phyloP scores from a whole-genome alignment of 92 coral and sea anemone species.

The Siderastrea siderea region DNA sequence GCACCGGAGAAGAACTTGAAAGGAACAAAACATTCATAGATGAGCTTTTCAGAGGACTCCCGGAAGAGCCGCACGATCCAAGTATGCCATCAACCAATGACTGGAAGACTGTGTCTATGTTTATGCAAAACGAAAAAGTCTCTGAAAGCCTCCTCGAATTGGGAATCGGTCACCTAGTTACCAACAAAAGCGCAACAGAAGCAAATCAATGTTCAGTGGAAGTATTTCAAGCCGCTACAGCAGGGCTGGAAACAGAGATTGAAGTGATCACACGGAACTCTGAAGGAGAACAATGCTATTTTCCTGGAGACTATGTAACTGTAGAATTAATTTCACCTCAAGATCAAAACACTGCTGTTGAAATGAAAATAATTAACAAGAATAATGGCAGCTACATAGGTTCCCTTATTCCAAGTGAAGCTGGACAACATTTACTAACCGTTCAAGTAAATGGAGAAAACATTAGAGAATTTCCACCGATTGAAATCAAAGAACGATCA shows the following conservation, averaged over 20 bases:
- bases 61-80: background rate
- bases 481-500: no score
- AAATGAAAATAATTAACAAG: background rate
- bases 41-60: background rate
- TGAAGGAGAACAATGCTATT: no score
- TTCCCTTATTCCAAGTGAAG: background rate
- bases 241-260: no score
- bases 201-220: background rate
- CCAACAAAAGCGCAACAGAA: background rate
- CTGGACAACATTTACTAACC: no score
- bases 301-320: no score
- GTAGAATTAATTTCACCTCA: background rate
- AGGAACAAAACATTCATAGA: background rate
- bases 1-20: background rate
- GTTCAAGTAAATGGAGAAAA: no score
- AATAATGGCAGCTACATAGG: slow-evolving; percentile 3
- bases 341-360: background rate
- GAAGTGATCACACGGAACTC: no score
- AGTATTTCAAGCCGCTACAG: no score
- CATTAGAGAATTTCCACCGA: no score
- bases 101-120: no score
- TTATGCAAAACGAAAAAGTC: background rate
- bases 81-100: no score
- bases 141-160: background rate
- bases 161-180: background rate